Evolutionary conservation across 2,888 invertebrate species (phyloP), one percentile per base, ranked within the genome.

Genomic region (Limnephilus auricula): DNA sequence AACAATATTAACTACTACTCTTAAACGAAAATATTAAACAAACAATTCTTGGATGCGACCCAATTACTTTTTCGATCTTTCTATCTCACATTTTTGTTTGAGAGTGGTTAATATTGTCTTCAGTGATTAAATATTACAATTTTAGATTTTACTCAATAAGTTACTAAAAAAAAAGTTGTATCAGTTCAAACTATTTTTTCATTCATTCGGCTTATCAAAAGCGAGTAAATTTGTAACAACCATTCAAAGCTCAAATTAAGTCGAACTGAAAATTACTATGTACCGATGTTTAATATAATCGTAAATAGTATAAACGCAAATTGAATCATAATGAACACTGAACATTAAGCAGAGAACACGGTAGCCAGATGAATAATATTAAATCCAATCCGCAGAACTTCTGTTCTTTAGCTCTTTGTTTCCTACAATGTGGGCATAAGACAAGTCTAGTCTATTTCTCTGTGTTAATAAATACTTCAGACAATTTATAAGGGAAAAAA

Each of bases 401-500:
- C 65, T n/a, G 65, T 65, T 65, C 25, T 5, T 65, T 9, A 25
- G 65, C 65, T 5, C 25, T 65, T 25, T 65, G 65, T 65, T 65
- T 9, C n/a, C 9, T 65, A 25, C 25, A 65, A 65, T 65, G n/a
- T 65, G 25, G 65, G 65, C 65, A n/a, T 9, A 25, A 65, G 82
- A 82, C 82, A 34, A 37, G 82, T 82, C 37, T 32, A 2, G 82
- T 12, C 82, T 37, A 37, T 82, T 82, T 37, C 13, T 32, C 82
- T 10, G 32, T 82, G 82, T 82, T 82, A 82, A 82, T 82, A 82
- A 82, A 65, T 65, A 65, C 65, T 65, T 65, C 65, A 65, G 65
- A 9, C 65, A 65, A 82, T 82, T 32, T 82, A 82, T 82, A 82
- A 82, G 82, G 82, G 82, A 82, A 91, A 91, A 91, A 91, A 78